These are phyloP conservation scores for Corbicula japonica DNA, from an alignment of 2,888 invertebrate genomes.

Conservation along the genomic window DNA sequence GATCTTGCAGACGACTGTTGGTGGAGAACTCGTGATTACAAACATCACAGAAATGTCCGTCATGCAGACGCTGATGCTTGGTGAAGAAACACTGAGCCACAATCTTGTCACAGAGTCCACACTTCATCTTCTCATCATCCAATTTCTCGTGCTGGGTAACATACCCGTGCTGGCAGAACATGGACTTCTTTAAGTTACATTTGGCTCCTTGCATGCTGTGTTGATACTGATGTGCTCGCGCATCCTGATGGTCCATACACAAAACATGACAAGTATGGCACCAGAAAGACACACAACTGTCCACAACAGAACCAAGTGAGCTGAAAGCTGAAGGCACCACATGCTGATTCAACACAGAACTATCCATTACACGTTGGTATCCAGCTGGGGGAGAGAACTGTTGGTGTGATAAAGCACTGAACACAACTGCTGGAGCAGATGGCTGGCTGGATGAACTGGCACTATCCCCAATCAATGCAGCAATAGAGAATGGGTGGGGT, in stretches of 20 bases:
- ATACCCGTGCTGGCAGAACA: conserved; percentile 44
- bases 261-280: conserved; percentile 59
- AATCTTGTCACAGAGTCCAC: conserved; percentile 59
- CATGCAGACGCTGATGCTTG: conserved; percentile 60
- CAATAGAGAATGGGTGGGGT: conserved; percentile 56
- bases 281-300: conserved; percentile 43
- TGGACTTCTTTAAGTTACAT: conserved; percentile 33
- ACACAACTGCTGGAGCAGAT: conserved; percentile 23
- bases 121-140: conserved; percentile 51
- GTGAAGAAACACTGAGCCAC: conserved; percentile 63
- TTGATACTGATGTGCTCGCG: conserved; percentile 38
- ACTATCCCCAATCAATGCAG: conserved; percentile 37
- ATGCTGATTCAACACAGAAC: neutral
- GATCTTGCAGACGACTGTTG: conserved; percentile 62
- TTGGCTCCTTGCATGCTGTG: conserved; percentile 37
- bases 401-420: no score
- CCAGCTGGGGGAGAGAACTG: no score
- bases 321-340: no score
- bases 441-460: neutral
- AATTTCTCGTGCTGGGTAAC: conserved; percentile 48
- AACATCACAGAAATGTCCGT: conserved; percentile 57
- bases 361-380: neutral
- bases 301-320: no score
- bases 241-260: conserved; percentile 51
- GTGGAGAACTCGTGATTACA: conserved; percentile 60